Conservation (phyloP, 2,888 invertebrate genomes). For the Machimus atricapillus region DNA sequence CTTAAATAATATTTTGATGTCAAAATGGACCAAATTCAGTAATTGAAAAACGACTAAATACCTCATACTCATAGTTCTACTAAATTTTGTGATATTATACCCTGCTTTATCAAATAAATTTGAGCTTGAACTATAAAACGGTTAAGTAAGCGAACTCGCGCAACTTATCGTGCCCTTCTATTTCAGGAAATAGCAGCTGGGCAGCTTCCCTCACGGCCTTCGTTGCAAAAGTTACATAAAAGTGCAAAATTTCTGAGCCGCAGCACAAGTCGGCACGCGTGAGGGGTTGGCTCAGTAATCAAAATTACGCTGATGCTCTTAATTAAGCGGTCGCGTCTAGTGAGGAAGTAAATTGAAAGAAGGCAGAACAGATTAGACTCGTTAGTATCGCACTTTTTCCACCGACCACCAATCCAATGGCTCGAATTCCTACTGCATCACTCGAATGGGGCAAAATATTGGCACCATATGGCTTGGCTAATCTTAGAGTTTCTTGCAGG, state of each 20-base stretch:
- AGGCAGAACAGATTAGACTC: constrained; percentile 13
- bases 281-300: not conserved
- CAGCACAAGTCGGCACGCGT: not conserved
- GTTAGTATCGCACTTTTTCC: not conserved
- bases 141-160: not conserved
- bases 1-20: no score
- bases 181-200: not conserved
- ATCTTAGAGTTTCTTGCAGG: not conserved
- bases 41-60: no score
- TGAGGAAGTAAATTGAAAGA: constrained; percentile 12
- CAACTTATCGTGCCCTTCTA: not conserved
- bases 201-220: not conserved
- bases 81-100: not conserved
- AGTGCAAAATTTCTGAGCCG: not conserved
- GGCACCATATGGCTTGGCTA: not conserved
- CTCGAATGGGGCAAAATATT: not conserved
- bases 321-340: constrained; percentile 6
- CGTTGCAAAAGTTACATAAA: not conserved
- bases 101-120: not conserved
- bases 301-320: constrained; percentile 24
- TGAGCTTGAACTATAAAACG: not conserved
- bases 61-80: not conserved
- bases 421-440: not conserved
- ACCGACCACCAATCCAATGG: not conserved
- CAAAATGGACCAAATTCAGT: no score